Evolutionary conservation across 1,140 invertebrate species (phyloP).

Genomic region (Tetraneura akinire): DNA sequence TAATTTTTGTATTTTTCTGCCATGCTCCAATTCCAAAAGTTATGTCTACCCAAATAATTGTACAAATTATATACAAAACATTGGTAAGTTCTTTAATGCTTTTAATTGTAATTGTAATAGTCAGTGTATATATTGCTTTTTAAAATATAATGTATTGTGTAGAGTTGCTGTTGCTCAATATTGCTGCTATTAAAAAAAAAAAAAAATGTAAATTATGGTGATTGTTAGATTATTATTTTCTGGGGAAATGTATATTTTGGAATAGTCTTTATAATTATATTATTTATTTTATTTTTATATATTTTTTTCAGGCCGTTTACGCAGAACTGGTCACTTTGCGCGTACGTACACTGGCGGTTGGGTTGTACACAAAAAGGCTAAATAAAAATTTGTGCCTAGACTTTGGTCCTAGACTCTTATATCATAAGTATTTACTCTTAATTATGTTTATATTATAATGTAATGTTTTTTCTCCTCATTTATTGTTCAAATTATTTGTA

Average conservation of each 20-base stretch:
- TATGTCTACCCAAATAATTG: slow-evolving; percentile 6
- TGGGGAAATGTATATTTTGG: not conserved
- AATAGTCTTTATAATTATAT: not conserved
- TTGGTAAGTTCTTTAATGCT: slow-evolving; percentile 34
- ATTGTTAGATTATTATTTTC: slow-evolving; percentile 21
- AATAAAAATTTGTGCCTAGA: slow-evolving; percentile 48
- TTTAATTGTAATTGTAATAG: slow-evolving; percentile 13
- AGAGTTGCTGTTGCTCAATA: slow-evolving; percentile 39
- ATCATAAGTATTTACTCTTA: slow-evolving; percentile 37
- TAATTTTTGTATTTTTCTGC: too few relatives aligned
- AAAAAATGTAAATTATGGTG: not conserved
- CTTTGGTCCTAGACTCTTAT: slow-evolving; percentile 48
- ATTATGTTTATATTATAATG: slow-evolving; percentile 29
- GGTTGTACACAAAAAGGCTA: slow-evolving; percentile 53
- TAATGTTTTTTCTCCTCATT: slow-evolving; percentile 31
- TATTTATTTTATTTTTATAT: slow-evolving; percentile 3
- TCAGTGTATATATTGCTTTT: slow-evolving; percentile 37
- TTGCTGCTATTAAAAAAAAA: slow-evolving; percentile 29
- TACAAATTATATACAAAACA: not conserved
- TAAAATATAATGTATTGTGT: slow-evolving; percentile 19
- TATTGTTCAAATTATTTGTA: slow-evolving; percentile 30
- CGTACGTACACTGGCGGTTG: slow-evolving; percentile 55
- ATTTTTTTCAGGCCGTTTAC: slow-evolving; percentile 53
- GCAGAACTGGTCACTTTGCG: slow-evolving; percentile 56
- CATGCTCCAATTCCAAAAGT: not conserved